Conservation (phyloP, 2,797 vertebrate genomes). For the Sorex maritimensis region DNA sequence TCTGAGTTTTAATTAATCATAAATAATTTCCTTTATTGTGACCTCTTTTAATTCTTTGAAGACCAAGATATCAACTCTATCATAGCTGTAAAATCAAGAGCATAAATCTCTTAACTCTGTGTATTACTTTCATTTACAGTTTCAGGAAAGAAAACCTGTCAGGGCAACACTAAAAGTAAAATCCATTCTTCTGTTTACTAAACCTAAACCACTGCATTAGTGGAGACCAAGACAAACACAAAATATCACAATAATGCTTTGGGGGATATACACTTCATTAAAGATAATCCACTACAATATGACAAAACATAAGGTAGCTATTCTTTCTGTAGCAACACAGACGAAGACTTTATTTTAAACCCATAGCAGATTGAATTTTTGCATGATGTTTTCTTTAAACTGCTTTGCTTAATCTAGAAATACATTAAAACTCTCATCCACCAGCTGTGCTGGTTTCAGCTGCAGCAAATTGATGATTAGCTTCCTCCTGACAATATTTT, state of each 20-base stretch:
- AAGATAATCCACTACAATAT: constrained; percentile 89
- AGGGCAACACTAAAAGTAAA: constrained; percentile 82
- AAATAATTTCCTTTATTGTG: constrained; percentile 63
- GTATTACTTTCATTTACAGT: constrained; percentile 85
- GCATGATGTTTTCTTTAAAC: constrained; percentile 90
- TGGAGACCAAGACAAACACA: constrained; percentile 80
- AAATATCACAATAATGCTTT: constrained; percentile 86
- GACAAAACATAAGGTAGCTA: constrained; percentile 89
- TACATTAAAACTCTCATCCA: constrained; percentile 90
- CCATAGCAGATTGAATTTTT: constrained; percentile 89
- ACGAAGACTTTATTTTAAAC: constrained; percentile 90
- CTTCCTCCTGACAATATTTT: constrained; percentile 88
- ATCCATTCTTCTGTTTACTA: constrained; percentile 83
- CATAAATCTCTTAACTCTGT: constrained; percentile 66
- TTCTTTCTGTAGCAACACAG: constrained; percentile 87
- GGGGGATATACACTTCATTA: constrained; percentile 87
- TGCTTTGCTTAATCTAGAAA: constrained; percentile 91
- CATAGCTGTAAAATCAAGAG: constrained; percentile 76
- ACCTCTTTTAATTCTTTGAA: constrained; percentile 68
- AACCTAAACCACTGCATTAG: constrained; percentile 81
- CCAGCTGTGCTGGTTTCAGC: constrained; percentile 91
- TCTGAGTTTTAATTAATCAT: background rate
- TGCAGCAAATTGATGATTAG: constrained; percentile 89
- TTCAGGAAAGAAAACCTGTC: constrained; percentile 77
- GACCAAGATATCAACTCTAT: constrained; percentile 41